Base-by-base conservation (phyloP, 2,888 invertebrate species). In the Drosophila bunnanda region DNA sequence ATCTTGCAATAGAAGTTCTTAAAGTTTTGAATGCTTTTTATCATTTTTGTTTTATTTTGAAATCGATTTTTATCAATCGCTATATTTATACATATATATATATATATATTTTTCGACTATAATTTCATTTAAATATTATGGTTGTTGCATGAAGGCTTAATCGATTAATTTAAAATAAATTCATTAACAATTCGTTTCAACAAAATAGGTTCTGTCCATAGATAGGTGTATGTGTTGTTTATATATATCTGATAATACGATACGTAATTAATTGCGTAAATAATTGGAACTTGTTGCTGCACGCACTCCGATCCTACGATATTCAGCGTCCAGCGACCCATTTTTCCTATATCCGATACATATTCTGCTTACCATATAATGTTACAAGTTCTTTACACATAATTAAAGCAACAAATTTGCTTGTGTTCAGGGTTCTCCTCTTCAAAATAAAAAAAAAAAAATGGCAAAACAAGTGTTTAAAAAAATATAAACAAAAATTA, bases 101-200 rank as follows among this genome's bases (percentile, higher is more conserved):
- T 34, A 34, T 39, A 41, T 39, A 41, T 41, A 80, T 82, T 82
- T 83, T 44, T 84, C 78, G 80, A 82, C 85, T 84, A 82, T 84
- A 82, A 80, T 82, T 82, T 68, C 67, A 80, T 82, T 82, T 79
- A 82, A 69, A 54, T 78, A 76, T 76, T 73, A 66, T 57, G 60
- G 46, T 69, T 71, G 56, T 68, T 54, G 69, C 57, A 32, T 77
- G 68, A 65, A 71, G 52, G 65, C 82, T 78, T 84, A 80, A 75
- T 59, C 72, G 58, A 82, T 75, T 65, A 61, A 78, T 71, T 73
- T 81, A 59, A 81, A 84, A 80, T 84, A 84, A 85, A 82, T 85
- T 85, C 82, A 82, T 80, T 87, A 84, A 85, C 84, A 85, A 87
- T 85, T 80, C 77, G 75, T 74, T 80, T 79, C 48, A 84, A 83